These are phyloP conservation scores for Agrilus planipennis DNA, from an alignment of 1,140 invertebrate genomes.

Conservation along the genomic window DNA sequence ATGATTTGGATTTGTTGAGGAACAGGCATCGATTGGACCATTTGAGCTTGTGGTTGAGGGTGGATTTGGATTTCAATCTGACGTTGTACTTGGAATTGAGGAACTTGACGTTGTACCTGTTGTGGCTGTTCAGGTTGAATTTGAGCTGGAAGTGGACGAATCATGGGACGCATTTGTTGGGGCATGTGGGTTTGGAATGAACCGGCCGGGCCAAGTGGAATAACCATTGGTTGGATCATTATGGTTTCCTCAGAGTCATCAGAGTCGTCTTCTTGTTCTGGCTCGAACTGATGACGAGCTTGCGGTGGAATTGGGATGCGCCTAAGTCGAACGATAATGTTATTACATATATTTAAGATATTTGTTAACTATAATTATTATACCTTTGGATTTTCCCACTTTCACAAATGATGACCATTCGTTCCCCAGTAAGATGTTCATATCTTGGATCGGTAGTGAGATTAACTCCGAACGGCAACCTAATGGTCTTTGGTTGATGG, in stretches of 20 bases:
- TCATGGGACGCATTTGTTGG: constrained; percentile 14
- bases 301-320: constrained; percentile 15
- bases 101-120: constrained; percentile 11
- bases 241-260: constrained; percentile 30
- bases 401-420: constrained; percentile 76
- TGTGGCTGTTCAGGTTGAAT: constrained; percentile 13
- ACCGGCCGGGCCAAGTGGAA: constrained; percentile 24
- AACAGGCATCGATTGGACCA: constrained; percentile 4
- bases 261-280: constrained; percentile 15
- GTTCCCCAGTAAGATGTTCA: constrained; percentile 65
- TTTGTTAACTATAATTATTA: too few relatives aligned
- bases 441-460: constrained; percentile 59
- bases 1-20: too few relatives aligned
- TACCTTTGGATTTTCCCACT: constrained; percentile 57
- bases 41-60: constrained; percentile 7
- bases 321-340: constrained; percentile 8
- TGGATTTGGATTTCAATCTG: too few relatives aligned
- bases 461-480: constrained; percentile 54
- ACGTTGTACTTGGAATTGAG: constrained; percentile 3
- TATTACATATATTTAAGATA: not conserved
- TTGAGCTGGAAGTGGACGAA: constrained; percentile 5
- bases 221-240: constrained; percentile 33
- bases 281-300: constrained; percentile 16
- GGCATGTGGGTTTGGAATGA: constrained; percentile 30
- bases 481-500: constrained; percentile 52